Conservation (phyloP, 2,888 invertebrate species). For the Agrochola litura region DNA sequence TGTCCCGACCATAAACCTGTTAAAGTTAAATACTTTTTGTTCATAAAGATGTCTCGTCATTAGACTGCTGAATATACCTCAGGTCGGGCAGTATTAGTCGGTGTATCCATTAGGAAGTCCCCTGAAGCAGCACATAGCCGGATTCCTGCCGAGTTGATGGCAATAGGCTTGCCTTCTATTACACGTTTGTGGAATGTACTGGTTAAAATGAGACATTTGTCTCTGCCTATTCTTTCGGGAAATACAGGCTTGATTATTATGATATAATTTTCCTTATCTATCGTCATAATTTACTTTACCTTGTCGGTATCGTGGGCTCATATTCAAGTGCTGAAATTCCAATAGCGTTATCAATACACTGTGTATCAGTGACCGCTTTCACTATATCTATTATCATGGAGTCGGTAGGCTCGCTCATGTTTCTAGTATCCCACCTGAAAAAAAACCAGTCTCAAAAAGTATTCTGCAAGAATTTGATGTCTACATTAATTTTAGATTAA, state of each 20-base stretch:
- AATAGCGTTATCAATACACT: constrained; percentile 90
- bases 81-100: not conserved
- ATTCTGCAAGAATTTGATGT: not conserved
- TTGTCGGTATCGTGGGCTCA: constrained; percentile 94
- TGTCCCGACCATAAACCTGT: constrained; percentile 93
- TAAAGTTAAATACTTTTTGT: constrained; percentile 46
- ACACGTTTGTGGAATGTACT: not conserved
- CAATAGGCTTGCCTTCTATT: not conserved
- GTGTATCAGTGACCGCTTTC: constrained; percentile 89
- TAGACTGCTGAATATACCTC: not conserved
- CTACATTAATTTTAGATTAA: not conserved
- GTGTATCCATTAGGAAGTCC: not conserved
- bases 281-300: constrained; percentile 75
- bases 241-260: constrained; percentile 2
- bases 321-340: constrained; percentile 94
- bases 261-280: not conserved
- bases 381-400: constrained; percentile 93
- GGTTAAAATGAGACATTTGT: not conserved
- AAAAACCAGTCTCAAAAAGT: not conserved
- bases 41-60: not conserved
- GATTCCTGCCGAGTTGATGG: not conserved
- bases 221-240: not conserved
- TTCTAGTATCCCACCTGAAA: constrained; percentile 93
- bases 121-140: too few relatives aligned
- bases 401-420: constrained; percentile 92